A percentile compares a stretch with the other conserved stretches of the same genome.
Evolutionary conservation across 2,888 invertebrate genomes (phyloP).

Genomic region (Ypsolopha scabrella): DNA sequence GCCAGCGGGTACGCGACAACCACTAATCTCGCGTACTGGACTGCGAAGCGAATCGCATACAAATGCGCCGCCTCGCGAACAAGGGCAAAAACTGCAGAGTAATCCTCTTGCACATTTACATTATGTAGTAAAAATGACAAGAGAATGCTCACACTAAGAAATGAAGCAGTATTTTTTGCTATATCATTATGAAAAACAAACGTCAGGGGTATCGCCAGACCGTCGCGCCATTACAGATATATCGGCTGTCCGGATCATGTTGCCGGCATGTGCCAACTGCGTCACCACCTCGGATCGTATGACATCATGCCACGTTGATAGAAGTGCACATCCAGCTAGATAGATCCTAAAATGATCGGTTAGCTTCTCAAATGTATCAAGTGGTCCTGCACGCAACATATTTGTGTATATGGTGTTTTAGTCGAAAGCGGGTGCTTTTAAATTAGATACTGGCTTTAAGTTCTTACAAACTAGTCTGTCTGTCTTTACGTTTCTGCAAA

Average conservation of each 20-base stretch:
- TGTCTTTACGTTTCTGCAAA: too few relatives aligned
- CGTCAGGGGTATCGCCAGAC: neutral
- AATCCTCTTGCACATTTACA: slow-evolving; percentile 46
- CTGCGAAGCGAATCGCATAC: slow-evolving; percentile 58
- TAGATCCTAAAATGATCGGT: neutral
- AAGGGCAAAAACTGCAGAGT: slow-evolving; percentile 57
- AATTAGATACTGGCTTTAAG: neutral
- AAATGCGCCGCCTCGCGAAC: slow-evolving; percentile 33
- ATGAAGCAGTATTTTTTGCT: neutral
- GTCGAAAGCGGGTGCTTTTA: neutral
- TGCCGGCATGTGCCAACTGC: slow-evolving; percentile 53
- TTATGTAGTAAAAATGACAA: slow-evolving; percentile 32
- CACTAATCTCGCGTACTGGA: slow-evolving; percentile 53
- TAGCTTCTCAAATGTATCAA: too few relatives aligned
- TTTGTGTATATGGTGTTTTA: too few relatives aligned
- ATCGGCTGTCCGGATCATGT: slow-evolving; percentile 27
- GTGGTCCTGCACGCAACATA: too few relatives aligned
- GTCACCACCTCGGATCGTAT: slow-evolving; percentile 36
- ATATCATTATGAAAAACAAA: neutral
- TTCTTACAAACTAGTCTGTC: too few relatives aligned
- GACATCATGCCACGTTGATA: slow-evolving; percentile 26
- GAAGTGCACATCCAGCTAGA: slow-evolving; percentile 10
- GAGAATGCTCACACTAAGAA: neutral
- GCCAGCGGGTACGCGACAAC: slow-evolving; percentile 35
- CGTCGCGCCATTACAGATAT: slow-evolving; percentile 13